Evolutionary conservation across 2,113 vertebrate genomes (phyloP), one percentile per base, ranked within the genome.

Genomic region (Paramisgurnus dabryanus): DNA sequence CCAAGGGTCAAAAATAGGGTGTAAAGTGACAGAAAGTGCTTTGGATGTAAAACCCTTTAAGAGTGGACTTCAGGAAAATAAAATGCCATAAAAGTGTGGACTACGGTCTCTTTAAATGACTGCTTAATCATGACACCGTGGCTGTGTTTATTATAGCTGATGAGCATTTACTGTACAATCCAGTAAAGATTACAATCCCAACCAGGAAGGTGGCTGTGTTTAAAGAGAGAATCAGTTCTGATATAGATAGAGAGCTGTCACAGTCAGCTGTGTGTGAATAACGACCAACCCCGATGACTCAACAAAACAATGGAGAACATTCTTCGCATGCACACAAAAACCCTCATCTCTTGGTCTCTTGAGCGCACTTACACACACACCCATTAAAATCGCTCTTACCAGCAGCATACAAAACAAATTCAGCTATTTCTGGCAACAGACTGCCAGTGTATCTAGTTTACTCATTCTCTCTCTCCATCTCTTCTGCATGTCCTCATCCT

Each of bases 301-400:
- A 55, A 81, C 53, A 67, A 45, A 4, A 85, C 83, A 82, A 71
- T 50, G 80, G 58, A 75, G 60, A 69, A 49, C 53, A 78, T 79
- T 58, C 76, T 74, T 50, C 40, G 13, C 79, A 49, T 53, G 9
- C 50, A 61, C 55, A n/a, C 53, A 64, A 69, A 70, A 15, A 53
- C 76, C 72, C 39, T 58, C 55, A 60, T 64, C 43, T 40, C 41
- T 64, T 15, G 27, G 47, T 22, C 9, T 60, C 74, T 64, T 15
- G 27, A 58, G 41, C 43, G n/a, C 67, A 67, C n/a, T 13, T 15
- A 76, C 13, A 67, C n/a, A 71, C 41, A 0, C 49, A 67, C 50
- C 11, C 64, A 18, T 18, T 15, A 18, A n/a, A 57, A 57, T n/a
- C 15, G 7, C 2, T 18, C 7, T 57, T n/a, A 15, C 17, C 7